A percentile compares a stretch with the other conserved stretches of the same genome.
phyloP scores from a whole-genome alignment of 1,140 invertebrate species.

The Bombyx mori region ASM3026992v2 NC_085111.1:13066501-13067000 shows the following conservation, averaged over 20 bases:
- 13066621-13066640: constrained; percentile 61
- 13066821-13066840: constrained; percentile 36
- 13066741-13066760: constrained; percentile 69
- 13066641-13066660: constrained; percentile 63
- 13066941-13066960: constrained; percentile 50
- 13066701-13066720: constrained; percentile 56
- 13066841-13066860: constrained; percentile 28
- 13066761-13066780: constrained; percentile 70
- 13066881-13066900: constrained; percentile 18
- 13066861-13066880: constrained; percentile 3
- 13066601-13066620: constrained; percentile 74
- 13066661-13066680: constrained; percentile 42
- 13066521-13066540: constrained; percentile 76
- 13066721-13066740: constrained; percentile 72
- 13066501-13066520: constrained; percentile 77
- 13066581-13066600: constrained; percentile 81
- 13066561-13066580: constrained; percentile 83
- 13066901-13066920: constrained; percentile 38
- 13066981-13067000: constrained; percentile 56
- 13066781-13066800: constrained; percentile 73
- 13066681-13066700: constrained; percentile 34
- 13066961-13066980: constrained; percentile 45
- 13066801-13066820: constrained; percentile 54
- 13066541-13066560: constrained; percentile 80
- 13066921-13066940: constrained; percentile 48